Evolutionary conservation across 2,113 vertebrate genomes (phyloP).

Genomic region (Hystrix brachyura): DNA sequence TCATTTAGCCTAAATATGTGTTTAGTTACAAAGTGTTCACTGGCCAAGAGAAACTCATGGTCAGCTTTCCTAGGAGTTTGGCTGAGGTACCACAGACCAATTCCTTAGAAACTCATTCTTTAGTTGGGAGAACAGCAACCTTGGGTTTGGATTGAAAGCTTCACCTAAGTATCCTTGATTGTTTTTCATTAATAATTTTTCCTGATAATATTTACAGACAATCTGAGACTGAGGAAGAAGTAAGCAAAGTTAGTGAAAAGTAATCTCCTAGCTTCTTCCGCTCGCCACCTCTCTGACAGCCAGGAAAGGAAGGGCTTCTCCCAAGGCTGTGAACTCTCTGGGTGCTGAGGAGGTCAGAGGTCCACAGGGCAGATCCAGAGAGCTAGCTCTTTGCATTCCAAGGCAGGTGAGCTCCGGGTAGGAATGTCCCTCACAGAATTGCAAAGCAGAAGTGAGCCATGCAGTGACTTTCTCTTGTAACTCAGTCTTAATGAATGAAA

Average conservation of each 20-base stretch:
- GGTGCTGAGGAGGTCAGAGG: background rate
- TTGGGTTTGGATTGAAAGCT: slow-evolving; percentile 15
- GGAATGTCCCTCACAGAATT: background rate
- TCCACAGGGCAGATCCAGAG: background rate
- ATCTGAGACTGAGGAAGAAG: background rate
- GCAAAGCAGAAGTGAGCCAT: background rate
- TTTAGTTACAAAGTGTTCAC: slow-evolving; percentile 8
- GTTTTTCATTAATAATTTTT: slow-evolving; percentile 23
- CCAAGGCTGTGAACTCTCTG: background rate
- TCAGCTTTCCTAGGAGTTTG: background rate
- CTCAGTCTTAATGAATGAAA: background rate
- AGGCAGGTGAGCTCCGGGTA: background rate
- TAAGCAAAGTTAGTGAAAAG: background rate
- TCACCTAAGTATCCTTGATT: slow-evolving; percentile 6
- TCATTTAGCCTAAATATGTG: background rate
- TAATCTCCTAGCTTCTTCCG: background rate
- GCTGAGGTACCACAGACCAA: background rate
- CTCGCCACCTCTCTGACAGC: background rate
- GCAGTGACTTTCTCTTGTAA: background rate
- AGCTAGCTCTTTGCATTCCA: background rate
- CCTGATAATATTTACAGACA: background rate
- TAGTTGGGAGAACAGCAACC: background rate
- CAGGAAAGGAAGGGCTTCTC: background rate
- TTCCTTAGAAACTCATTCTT: background rate
- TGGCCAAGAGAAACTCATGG: background rate